Evolutionary conservation across 2,113 vertebrate species (phyloP).

Genomic region (Cyanistes caeruleus): DNA sequence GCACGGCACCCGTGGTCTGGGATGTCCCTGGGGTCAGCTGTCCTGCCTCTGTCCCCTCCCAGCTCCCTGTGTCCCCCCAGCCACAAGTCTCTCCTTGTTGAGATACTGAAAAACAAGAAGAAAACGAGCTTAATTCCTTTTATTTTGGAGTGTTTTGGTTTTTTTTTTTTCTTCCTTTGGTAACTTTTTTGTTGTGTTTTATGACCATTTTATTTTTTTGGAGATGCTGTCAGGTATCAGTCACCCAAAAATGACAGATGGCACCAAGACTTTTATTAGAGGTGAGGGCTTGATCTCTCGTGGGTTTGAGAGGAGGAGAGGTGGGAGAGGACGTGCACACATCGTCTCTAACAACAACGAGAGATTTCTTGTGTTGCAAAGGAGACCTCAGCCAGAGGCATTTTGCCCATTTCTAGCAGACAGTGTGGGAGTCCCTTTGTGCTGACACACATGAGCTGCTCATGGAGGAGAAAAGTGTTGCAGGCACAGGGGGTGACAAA

Average conservation of each 20-base stretch:
- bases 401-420: not conserved
- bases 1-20: not conserved
- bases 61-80: not conserved
- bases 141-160: not conserved
- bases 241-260: not conserved
- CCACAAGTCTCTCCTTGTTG: fast-evolving
- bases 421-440: not conserved
- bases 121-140: not conserved
- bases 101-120: not conserved
- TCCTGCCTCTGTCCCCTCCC: not conserved
- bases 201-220: not conserved
- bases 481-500: not conserved
- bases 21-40: not conserved
- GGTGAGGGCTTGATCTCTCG: not conserved
- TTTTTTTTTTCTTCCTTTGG: not conserved
- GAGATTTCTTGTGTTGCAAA: not conserved
- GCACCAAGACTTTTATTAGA: not conserved
- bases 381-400: not conserved
- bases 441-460: not conserved
- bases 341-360: not conserved
- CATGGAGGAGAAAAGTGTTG: not conserved
- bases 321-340: fast-evolving
- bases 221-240: too few species aligned
- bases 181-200: not conserved
- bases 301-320: fast-evolving